Evolutionary conservation across 92 coral and sea anemone species (phyloP).

Genomic region (Palythoa caribaeorum): DNA sequence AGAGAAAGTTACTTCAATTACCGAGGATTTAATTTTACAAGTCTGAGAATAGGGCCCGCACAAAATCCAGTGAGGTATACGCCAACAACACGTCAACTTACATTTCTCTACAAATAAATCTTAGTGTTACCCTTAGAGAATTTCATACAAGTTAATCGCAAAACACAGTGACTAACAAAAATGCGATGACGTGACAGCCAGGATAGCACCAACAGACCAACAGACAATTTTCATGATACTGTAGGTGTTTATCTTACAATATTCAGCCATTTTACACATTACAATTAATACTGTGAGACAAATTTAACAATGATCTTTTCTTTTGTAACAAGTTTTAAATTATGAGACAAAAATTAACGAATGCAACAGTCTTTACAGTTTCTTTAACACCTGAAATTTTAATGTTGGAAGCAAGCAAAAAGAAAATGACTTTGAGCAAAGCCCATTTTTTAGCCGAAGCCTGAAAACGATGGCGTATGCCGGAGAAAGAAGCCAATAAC

Average conservation of each 20-base stretch:
- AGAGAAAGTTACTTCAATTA: constrained; percentile 3
- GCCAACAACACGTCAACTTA: no score
- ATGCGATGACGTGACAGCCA: no score
- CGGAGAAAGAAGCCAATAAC: background rate
- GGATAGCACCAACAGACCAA: no score
- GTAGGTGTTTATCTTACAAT: no score
- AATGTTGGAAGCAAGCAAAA: background rate
- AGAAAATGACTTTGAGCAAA: background rate
- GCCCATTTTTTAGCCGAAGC: background rate
- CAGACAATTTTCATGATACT: no score
- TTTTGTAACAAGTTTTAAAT: background rate
- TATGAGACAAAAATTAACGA: no score
- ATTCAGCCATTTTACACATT: no score
- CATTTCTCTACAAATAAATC: no score
- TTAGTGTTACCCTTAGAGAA: no score
- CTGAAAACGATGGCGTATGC: no score
- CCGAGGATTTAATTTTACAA: background rate
- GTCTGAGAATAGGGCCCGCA: background rate
- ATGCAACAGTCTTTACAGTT: background rate
- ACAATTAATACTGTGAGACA: background rate
- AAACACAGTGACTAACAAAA: no score
- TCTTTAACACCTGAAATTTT: background rate
- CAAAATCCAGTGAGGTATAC: background rate
- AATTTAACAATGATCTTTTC: background rate
- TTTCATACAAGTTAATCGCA: no score